A percentile compares a stretch with the other conserved stretches of the same genome.
Evolutionary conservation across 2,797 vertebrate species (phyloP).

Genomic region (Pogoniulus pusillus): DNA sequence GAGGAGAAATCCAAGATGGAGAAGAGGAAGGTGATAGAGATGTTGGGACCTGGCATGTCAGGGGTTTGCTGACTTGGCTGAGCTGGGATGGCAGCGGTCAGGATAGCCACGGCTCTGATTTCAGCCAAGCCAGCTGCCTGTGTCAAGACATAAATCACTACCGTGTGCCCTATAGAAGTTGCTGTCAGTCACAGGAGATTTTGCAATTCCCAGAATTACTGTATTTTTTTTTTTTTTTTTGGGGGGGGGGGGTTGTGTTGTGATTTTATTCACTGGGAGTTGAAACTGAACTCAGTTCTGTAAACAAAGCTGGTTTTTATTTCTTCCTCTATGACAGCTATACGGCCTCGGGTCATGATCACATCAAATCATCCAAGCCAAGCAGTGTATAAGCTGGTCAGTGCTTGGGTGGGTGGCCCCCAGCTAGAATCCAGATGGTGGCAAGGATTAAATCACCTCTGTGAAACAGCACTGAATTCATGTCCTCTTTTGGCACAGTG

Average conservation of each 20-base stretch:
- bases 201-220: background rate
- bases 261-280: background rate
- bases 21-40: background rate
- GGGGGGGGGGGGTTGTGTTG: background rate
- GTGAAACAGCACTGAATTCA: background rate
- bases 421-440: background rate
- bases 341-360: background rate
- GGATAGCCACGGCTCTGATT: background rate
- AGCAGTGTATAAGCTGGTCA: background rate
- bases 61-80: background rate
- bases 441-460: background rate
- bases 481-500: background rate
- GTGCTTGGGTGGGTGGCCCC: background rate
- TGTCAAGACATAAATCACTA: background rate
- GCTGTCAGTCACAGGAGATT: background rate
- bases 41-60: fast-evolving
- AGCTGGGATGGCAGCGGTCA: background rate
- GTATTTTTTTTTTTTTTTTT: background rate
- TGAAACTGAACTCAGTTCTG: background rate
- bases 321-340: background rate
- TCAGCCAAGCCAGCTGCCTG: background rate
- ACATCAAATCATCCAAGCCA: background rate
- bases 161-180: background rate
- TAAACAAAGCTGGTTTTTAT: background rate
- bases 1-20: background rate